These are phyloP conservation scores for Brevimyrus niger DNA, from an alignment of 2,113 vertebrate genomes.

Conservation along the genomic window DNA sequence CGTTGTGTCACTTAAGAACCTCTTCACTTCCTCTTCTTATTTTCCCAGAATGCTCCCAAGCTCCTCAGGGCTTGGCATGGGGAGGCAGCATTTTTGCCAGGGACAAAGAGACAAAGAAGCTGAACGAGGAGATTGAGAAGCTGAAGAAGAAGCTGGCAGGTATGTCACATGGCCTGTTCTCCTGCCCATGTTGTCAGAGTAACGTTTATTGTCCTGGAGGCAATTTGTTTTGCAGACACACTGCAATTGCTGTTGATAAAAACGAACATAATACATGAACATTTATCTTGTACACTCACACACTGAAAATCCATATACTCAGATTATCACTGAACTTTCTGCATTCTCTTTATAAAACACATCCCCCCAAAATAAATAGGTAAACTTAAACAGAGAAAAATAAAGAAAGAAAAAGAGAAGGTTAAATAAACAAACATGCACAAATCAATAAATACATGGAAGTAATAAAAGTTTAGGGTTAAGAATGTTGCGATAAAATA, in stretches of 20 bases:
- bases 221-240: not conserved
- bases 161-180: conserved; percentile 28
- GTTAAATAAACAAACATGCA: not conserved
- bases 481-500: not conserved
- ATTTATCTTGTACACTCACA: not conserved
- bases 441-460: not conserved
- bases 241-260: not conserved
- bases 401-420: not conserved
- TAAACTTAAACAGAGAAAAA: not conserved
- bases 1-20: not conserved
- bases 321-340: not conserved
- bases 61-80: conserved; percentile 62
- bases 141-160: conserved; percentile 88
- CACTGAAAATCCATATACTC: not conserved
- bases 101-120: conserved; percentile 86
- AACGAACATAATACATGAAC: not conserved
- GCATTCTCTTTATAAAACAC: not conserved
- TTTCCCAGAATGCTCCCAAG: conserved; percentile 74
- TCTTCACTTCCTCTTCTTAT: not conserved
- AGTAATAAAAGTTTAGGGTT: not conserved
- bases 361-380: not conserved
- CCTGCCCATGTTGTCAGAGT: not conserved
- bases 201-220: too few relatives aligned
- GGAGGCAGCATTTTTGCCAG: conserved; percentile 61
- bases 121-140: conserved; percentile 93